These are phyloP conservation scores for Peromyscus aztecus DNA, from an alignment of 2,797 vertebrate genomes.

Conservation along the genomic window DNA sequence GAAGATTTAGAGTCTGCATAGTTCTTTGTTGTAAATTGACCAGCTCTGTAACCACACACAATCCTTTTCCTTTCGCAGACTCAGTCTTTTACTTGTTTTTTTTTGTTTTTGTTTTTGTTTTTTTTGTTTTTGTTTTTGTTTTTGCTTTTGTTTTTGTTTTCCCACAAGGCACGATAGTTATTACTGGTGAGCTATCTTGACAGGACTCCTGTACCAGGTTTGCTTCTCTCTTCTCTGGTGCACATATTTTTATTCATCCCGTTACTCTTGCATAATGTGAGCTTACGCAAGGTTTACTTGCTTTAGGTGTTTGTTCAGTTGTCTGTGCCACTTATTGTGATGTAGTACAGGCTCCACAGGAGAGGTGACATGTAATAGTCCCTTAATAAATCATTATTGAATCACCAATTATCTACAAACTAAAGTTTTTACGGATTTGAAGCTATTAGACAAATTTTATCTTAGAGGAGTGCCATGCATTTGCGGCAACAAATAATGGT, in stretches of 20 bases:
- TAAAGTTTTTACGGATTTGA: not conserved
- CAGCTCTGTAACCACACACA: not conserved
- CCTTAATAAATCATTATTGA: conserved; percentile 61
- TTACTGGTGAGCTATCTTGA: not conserved
- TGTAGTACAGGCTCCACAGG: not conserved
- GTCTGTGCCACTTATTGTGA: not conserved
- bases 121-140: too few species aligned
- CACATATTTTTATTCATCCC: not conserved
- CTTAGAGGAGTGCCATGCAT: not conserved
- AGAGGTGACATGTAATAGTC: not conserved
- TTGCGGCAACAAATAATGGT: not conserved
- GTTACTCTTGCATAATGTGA: not conserved
- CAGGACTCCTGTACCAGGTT: not conserved
- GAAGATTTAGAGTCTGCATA: not conserved
- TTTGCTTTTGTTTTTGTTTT: not conserved
- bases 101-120: too few species aligned
- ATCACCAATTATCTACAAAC: not conserved
- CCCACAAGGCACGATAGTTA: not conserved
- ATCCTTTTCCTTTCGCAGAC: not conserved
- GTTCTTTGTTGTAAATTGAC: not conserved
- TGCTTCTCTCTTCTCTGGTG: not conserved
- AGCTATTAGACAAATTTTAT: not conserved
- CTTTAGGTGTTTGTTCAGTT: conserved; percentile 46
- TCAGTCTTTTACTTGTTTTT: not conserved
- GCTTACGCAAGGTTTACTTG: not conserved